These are phyloP conservation scores for Beroe forskalii DNA, from an alignment of 37 sponge, comb jelly and placozoan species.

Conservation along the genomic window DNA sequence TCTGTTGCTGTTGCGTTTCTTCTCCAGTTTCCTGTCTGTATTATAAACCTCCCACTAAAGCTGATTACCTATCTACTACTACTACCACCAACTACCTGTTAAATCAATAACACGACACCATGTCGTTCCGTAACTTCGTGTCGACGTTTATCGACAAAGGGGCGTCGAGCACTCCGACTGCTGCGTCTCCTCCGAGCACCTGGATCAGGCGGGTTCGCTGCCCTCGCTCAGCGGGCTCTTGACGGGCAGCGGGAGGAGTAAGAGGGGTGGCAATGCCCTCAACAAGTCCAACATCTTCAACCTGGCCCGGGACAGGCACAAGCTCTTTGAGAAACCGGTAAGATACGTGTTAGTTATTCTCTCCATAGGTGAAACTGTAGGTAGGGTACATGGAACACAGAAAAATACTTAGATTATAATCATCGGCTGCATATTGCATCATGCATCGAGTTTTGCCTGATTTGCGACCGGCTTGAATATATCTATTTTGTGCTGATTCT, in stretches of 20 bases:
- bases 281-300: neutral
- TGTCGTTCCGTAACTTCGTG: slow-evolving; percentile 37
- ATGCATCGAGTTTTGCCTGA: no score
- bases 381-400: no score
- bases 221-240: neutral
- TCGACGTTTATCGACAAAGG: slow-evolving; percentile 23
- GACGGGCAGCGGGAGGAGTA: neutral
- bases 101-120: neutral
- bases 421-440: no score
- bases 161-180: neutral
- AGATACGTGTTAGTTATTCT: no score
- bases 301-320: neutral
- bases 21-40: neutral
- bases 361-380: no score
- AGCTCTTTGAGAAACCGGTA: neutral
- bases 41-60: no score
- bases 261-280: neutral
- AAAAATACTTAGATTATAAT: no score
- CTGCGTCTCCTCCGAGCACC: neutral
- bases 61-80: no score
- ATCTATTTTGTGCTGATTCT: no score
- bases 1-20: neutral
- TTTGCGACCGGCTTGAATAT: no score
- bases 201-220: neutral
- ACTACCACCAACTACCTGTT: no score